These are phyloP conservation scores for Sparus aurata DNA, from an alignment of 2,797 vertebrate genomes.

Conservation along the genomic window DNA sequence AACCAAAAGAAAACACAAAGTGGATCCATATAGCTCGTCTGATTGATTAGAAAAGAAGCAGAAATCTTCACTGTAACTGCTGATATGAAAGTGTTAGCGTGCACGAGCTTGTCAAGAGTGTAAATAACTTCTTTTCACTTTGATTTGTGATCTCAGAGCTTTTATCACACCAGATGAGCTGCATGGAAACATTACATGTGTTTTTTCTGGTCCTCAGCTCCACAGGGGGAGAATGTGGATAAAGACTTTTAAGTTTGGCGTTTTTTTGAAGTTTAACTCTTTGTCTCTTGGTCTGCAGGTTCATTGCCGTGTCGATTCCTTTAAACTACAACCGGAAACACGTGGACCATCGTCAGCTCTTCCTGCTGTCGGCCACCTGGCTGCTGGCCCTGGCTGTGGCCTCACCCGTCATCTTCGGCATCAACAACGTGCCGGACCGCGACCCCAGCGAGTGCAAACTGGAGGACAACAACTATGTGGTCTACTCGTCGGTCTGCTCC, in stretches of 20 bases:
- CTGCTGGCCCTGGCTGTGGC: constrained; percentile 94
- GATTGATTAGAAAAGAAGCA: no score
- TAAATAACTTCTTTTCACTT: no score
- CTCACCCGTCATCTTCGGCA: constrained; percentile 93
- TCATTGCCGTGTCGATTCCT: constrained; percentile 92
- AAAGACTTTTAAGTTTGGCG: background rate
- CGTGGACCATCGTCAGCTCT: constrained; percentile 90
- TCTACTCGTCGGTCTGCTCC: constrained; percentile 96
- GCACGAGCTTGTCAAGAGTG: no score
- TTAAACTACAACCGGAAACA: constrained; percentile 92
- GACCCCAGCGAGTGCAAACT: constrained; percentile 91
- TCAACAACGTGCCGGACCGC: constrained; percentile 90
- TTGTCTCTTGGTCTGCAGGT: constrained; percentile 82
- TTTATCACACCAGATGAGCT: no score
- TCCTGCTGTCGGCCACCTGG: constrained; percentile 94
- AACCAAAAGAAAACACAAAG: no score
- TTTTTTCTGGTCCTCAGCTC: no score
- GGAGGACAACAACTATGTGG: constrained; percentile 93
- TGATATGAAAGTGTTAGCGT: no score
- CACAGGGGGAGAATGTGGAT: no score
- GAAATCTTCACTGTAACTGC: no score
- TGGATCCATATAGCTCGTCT: no score
- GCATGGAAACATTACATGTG: no score
- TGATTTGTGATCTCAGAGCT: no score
- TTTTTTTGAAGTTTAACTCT: background rate